These are phyloP conservation scores for Magallana angulata DNA, from an alignment of 1,140 invertebrate genomes.

Conservation along the genomic window DNA sequence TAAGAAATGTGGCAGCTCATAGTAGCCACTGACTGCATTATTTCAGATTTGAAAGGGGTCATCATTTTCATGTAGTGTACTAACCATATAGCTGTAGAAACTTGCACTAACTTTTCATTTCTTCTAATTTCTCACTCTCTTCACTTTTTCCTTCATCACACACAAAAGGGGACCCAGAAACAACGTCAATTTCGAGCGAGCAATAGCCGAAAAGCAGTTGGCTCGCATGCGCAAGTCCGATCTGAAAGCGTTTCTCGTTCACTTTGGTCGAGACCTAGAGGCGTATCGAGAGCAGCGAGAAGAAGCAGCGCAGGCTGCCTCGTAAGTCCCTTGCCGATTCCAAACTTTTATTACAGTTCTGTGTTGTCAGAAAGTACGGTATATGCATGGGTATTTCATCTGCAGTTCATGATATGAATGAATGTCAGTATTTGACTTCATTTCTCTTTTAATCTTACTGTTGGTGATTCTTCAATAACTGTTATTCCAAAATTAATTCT, in stretches of 20 bases:
- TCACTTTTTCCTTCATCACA: constrained; percentile 47
- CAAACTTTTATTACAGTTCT: neutral
- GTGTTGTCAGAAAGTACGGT: neutral
- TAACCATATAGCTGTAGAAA: neutral
- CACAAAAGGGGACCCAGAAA: constrained; percentile 57
- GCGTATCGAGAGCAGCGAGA: constrained; percentile 49
- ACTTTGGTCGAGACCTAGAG: constrained; percentile 67
- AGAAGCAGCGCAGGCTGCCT: constrained; percentile 20
- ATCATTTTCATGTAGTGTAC: neutral
- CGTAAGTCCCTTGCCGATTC: neutral
- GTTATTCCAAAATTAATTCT: no score
- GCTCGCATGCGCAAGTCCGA: constrained; percentile 69
- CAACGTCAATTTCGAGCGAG: constrained; percentile 69
- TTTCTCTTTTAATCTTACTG: neutral
- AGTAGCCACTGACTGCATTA: neutral
- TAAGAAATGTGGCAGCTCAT: neutral
- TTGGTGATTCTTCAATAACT: no score
- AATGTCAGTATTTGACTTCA: neutral
- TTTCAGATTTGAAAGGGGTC: neutral
- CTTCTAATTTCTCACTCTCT: constrained; percentile 44
- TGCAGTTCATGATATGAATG: neutral
- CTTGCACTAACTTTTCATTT: neutral
- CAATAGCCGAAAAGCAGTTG: constrained; percentile 66
- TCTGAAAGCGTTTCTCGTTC: constrained; percentile 68
- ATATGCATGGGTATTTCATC: constrained; percentile 3